Conservation (phyloP, 2,888 invertebrate species). For the Chironomus tentans region DNA sequence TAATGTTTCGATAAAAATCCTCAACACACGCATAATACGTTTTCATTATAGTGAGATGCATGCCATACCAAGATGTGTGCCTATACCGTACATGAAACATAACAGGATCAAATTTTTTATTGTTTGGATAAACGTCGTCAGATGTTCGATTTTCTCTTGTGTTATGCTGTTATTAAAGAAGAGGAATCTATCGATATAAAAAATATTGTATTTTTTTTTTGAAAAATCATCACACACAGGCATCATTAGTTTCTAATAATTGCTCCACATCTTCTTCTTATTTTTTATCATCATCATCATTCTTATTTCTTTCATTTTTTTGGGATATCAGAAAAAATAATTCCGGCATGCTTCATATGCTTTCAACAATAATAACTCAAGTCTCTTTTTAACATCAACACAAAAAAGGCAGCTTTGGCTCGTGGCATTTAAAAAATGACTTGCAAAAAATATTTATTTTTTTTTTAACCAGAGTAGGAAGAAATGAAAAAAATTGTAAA, state of each 20-base stretch:
- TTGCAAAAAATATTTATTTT: not conserved
- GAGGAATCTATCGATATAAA: not conserved
- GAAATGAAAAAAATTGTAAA: not conserved
- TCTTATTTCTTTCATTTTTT: not conserved
- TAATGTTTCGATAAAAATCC: not conserved
- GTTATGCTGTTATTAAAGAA: not conserved
- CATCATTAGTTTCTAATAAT: conserved; percentile 1
- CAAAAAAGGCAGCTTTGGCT: not conserved
- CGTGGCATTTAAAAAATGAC: conserved; percentile 27
- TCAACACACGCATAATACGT: not conserved
- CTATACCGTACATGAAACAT: not conserved
- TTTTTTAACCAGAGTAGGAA: too few relatives aligned
- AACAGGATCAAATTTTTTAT: conserved; percentile 15
- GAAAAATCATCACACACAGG: conserved; percentile 12
- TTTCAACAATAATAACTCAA: conserved; percentile 9
- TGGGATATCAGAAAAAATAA: not conserved
- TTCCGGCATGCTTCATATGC: conserved; percentile 13
- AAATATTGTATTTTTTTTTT: not conserved
- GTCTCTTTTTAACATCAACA: not conserved
- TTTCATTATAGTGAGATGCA: not conserved
- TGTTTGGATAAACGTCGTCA: conserved; percentile 24
- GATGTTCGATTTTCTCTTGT: conserved; percentile 4
- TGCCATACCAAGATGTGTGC: not conserved
- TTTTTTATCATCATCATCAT: not conserved
- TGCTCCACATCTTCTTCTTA: not conserved